Base-by-base conservation (phyloP, 2,888 invertebrate species). In the Eupithecia subumbrata region DNA sequence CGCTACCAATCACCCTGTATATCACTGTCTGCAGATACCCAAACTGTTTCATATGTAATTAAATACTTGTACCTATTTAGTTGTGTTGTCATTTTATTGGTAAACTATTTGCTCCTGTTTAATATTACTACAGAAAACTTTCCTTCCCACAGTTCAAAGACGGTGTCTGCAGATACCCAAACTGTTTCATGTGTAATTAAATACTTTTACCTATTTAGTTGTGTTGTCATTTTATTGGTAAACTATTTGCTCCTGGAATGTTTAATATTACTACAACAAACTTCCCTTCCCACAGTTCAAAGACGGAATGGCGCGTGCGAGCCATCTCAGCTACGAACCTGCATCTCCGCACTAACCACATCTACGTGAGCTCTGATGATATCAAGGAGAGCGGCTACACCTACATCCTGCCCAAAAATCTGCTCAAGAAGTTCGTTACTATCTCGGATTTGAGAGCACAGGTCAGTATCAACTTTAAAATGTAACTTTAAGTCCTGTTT, bases 371-470 rank as follows among this genome's bases (percentile, higher is more conserved):
- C 79, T 99, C 99, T 0, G 99, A 99, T 87, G 99, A 99, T 88
- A 99, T 99, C 89, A 99, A 99, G 91, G 99, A 99, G 92, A 99
- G 99, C 34, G 99, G 99, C 5, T 99, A 98, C 93, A 99, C 99
- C 0, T 98, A 98, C 87, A 98, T 98, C 84, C 92, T 98, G 80
- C 98, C 98, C 9, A 99, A 99, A 95, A 99, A 99, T 89, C 97
- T 99, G 77, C 96, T 99, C 78, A 99, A 99, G 95, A 99, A 99
- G 93, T 99, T 99, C 90, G 99, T 99, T 79, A 99, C 99, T 11
- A 99, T 99, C 82, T 99, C 99, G 0, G 99, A 99, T 96, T 95
- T 99, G 84, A 95, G 99, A 82, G 99, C 99, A 82, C 98, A 99
- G 96, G 97, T 97, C 80, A 92, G 90, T 45, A 45, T 45, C 4